Percentiles rank a stretch among this genome's conserved stretches.
phyloP scores from a whole-genome alignment of 2,113 vertebrate species.

The Indicator maculatus region DNA sequence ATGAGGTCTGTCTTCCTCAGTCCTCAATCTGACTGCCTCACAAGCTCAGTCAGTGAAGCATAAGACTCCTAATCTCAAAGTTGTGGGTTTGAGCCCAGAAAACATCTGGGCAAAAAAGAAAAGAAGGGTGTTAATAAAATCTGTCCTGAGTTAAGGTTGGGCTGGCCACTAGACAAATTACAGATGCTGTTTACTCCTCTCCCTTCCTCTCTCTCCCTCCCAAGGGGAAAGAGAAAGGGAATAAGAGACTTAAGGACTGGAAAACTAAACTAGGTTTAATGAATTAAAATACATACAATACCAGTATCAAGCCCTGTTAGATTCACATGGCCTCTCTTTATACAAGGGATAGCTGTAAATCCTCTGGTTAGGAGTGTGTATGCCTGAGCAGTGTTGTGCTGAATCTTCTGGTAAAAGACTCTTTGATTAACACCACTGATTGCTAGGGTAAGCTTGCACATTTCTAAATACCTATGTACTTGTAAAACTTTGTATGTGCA shows the following conservation, averaged over 20 bases:
- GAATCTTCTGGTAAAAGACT: not conserved
- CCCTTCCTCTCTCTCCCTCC: not conserved
- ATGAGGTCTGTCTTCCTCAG: not conserved
- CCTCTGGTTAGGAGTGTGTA: not conserved
- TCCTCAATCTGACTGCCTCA: not conserved
- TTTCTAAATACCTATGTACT: not conserved
- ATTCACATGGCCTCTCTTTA: not conserved
- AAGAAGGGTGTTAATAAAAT: not conserved
- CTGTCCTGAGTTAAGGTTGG: not conserved
- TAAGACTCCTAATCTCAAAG: not conserved
- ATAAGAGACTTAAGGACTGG: not conserved
- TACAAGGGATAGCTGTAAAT: not conserved
- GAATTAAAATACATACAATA: not conserved
- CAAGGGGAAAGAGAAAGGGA: not conserved
- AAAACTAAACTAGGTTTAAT: not conserved
- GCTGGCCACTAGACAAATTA: not conserved
- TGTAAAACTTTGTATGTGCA: not conserved
- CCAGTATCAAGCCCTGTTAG: not conserved
- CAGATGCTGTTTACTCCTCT: not conserved
- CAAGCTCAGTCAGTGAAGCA: not conserved
- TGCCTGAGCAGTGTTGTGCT: not conserved
- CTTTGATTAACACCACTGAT: not conserved
- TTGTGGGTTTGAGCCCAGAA: not conserved
- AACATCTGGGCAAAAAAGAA: not conserved
- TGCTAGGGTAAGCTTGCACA: not conserved